A percentile compares a stretch with the other conserved stretches of the same genome.
Conservation (phyloP, 2,888 invertebrate genomes). For the Gnatocerus cornutus region DNA sequence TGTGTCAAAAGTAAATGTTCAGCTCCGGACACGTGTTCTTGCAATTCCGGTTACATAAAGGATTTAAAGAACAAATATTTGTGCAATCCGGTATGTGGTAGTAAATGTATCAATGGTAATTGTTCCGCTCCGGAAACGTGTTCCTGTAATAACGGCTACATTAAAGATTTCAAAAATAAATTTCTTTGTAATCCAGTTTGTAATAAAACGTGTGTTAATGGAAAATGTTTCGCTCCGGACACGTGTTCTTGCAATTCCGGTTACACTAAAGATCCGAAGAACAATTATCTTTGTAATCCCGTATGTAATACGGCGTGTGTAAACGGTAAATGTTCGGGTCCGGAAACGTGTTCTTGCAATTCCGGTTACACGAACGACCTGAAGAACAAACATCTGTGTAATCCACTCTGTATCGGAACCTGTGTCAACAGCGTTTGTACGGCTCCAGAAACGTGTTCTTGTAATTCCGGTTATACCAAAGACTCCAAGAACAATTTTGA, state of each 20-base stretch:
- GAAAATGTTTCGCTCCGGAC: constrained; percentile 69
- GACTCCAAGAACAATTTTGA: constrained; percentile 52
- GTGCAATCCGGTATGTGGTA: constrained; percentile 55
- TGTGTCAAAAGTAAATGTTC: constrained; percentile 66
- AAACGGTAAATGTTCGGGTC: constrained; percentile 62
- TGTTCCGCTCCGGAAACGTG: constrained; percentile 62
- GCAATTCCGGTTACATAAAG: constrained; percentile 47
- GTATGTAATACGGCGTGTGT: constrained; percentile 55
- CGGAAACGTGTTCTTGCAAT: constrained; percentile 55
- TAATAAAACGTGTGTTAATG: constrained; percentile 65
- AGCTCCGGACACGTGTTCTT: constrained; percentile 61
- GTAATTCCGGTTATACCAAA: constrained; percentile 66
- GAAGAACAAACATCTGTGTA: constrained; percentile 58
- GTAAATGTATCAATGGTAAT: constrained; percentile 50
- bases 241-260: constrained; percentile 54
- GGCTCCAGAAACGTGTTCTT: constrained; percentile 60
- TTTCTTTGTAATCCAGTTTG: constrained; percentile 55
- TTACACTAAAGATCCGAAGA: constrained; percentile 42
- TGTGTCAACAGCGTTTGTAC: constrained; percentile 62
- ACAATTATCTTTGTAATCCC: constrained; percentile 62
- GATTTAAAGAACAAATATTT: constrained; percentile 52
- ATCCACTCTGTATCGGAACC: constrained; percentile 58
- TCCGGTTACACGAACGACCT: constrained; percentile 48
- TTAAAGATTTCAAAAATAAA: constrained; percentile 48
- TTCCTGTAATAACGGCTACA: constrained; percentile 69